Evolutionary conservation across 1,140 invertebrate genomes (phyloP).

Genomic region (Bombus picipes): DNA sequence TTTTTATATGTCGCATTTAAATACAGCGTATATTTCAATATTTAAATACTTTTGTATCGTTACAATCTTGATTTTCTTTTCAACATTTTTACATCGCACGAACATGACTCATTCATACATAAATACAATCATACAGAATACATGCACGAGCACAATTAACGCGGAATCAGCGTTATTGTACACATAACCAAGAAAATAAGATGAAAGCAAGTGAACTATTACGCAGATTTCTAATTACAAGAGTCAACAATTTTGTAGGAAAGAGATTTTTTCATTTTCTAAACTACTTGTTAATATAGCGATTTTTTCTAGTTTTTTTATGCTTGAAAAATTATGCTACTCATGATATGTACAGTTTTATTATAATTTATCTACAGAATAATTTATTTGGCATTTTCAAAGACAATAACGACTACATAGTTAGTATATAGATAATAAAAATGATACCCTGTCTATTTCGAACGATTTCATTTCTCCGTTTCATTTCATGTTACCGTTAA

Average conservation of each 20-base stretch:
- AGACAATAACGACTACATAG: slow-evolving; percentile 13
- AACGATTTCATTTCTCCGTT: background rate
- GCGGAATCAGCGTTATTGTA: background rate
- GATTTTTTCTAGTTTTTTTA: background rate
- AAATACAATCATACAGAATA: slow-evolving; percentile 48
- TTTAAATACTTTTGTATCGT: background rate
- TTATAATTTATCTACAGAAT: slow-evolving; percentile 49
- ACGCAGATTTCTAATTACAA: background rate
- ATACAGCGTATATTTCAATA: background rate
- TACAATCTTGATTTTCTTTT: background rate
- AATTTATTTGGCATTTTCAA: slow-evolving; percentile 40
- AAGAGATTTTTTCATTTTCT: background rate
- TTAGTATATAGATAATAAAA: slow-evolving; percentile 35
- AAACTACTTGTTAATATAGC: slow-evolving; percentile 5
- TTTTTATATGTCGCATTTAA: background rate
- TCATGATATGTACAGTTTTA: slow-evolving; percentile 43
- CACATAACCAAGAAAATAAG: background rate
- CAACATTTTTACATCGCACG: background rate
- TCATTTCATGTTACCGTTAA: background rate
- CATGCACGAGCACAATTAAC: slow-evolving; percentile 20
- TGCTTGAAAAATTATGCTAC: slow-evolving; percentile 42
- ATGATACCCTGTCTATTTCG: slow-evolving; percentile 41
- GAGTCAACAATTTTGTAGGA: background rate
- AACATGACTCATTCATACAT: slow-evolving; percentile 30
- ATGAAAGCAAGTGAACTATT: background rate